Percentiles rank a stretch among this genome's conserved stretches.
phyloP scores from a whole-genome alignment of 2,113 vertebrate genomes.

The Gymnogyps californianus region DNA sequence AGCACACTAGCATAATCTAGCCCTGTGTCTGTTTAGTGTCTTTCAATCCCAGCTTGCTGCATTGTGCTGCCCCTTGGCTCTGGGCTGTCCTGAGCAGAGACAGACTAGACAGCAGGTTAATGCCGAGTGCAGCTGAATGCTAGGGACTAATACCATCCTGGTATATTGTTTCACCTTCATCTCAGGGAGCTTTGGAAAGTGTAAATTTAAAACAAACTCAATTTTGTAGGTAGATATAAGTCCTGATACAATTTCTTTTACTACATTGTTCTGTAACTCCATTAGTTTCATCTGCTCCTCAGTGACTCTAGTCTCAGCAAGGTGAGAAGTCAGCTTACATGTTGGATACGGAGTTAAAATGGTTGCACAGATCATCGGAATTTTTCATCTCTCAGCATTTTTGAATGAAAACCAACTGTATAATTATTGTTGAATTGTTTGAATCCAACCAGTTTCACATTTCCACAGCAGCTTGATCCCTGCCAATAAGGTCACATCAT shows the following conservation, averaged over 20 bases:
- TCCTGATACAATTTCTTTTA: not conserved
- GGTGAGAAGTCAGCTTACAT: not conserved
- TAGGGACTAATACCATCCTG: not conserved
- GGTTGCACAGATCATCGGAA: not conserved
- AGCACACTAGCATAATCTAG: accelerated
- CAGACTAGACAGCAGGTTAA: not conserved
- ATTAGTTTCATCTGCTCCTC: not conserved
- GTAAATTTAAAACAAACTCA: not conserved
- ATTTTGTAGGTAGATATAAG: not conserved
- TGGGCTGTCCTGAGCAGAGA: not conserved
- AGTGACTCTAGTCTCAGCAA: not conserved
- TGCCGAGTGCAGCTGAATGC: not conserved
- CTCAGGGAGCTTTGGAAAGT: not conserved
- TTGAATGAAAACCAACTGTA: not conserved
- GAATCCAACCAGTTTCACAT: not conserved
- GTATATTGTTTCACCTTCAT: not conserved
- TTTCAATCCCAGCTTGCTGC: not conserved
- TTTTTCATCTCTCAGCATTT: not conserved
- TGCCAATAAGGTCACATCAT: not conserved
- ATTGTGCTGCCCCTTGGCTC: not conserved
- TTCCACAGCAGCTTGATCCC: not conserved
- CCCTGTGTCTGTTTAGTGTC: not conserved
- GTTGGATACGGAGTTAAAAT: not conserved
- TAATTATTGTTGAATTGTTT: not conserved
- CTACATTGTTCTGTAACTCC: not conserved